Conservation (phyloP, 2,888 invertebrate species). For the Galerucella nymphaeae region DNA sequence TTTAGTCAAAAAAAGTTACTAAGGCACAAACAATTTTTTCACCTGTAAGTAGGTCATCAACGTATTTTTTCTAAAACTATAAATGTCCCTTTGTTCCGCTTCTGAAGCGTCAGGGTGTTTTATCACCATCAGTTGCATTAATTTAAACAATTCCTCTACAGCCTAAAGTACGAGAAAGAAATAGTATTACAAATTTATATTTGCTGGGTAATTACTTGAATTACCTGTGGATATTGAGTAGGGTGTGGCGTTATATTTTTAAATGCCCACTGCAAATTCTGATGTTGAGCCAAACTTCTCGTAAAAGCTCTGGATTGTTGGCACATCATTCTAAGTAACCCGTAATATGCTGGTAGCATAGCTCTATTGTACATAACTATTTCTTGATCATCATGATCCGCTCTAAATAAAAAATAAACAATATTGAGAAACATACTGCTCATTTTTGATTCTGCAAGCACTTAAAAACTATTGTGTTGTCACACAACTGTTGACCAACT, state of each 20-base stretch:
- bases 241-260: conserved; percentile 97
- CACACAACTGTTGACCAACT: no score
- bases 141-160: conserved; percentile 90
- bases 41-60: conserved; percentile 88
- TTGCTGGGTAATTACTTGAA: background rate
- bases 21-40: conserved; percentile 31
- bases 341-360: conserved; percentile 94
- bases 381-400: conserved; percentile 96
- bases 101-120: conserved; percentile 82
- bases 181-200: background rate
- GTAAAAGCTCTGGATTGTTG: conserved; percentile 89
- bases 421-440: background rate
- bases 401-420: conserved; percentile 70
- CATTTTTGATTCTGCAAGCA: background rate
- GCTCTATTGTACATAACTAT: conserved; percentile 93
- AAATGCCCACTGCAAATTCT: conserved; percentile 97
- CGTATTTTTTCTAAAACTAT: conserved; percentile 84
- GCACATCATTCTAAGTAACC: conserved; percentile 89
- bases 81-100: conserved; percentile 84
- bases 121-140: conserved; percentile 90
- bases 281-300: conserved; percentile 88
- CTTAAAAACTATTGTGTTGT: no score
- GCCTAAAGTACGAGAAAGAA: conserved; percentile 68
- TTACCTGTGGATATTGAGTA: conserved; percentile 85
- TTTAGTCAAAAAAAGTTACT: background rate